Base-by-base conservation (phyloP, 2,113 vertebrate genomes). In the Oncorhynchus masou region DNA sequence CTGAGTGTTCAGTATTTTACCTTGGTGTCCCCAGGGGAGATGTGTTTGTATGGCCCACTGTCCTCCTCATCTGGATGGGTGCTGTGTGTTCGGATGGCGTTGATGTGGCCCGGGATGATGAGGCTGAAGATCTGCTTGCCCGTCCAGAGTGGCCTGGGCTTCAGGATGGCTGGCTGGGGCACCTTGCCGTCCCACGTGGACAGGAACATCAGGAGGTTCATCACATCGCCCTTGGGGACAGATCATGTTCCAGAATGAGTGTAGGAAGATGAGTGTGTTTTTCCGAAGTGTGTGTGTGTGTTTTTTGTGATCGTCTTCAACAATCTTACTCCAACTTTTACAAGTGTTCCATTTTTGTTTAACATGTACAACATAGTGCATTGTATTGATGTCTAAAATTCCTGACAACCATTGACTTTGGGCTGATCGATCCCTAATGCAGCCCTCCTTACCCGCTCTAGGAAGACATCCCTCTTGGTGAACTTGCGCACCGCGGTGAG, bases 51-150 rank as follows among this genome's bases (percentile, higher is more conserved):
- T 12, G 96, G 97, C 0, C 97, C 97, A 0, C 95, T 98, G 92
- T 99, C 97, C 73, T 99, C 97, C 0, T 99, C 97, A 2, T 99
- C 97, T 0, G 97, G 97, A 73, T 99, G 97, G 1, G 97, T 98
- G 92, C 97, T 99, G 92, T 99, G 97, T 0, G 97, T 99, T 2
- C 97, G 95, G 86, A 99, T 95, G 84, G 96, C 97, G 54, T 99
- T 99, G 81, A 99, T 99, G 91, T 98, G 97, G 0, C 97, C 97
- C 0, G 97, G 97, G 85, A 99, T 95, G 92, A 99, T 98, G 22
- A 99, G 91, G n/a, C 95, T 97, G 91, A 99, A 99, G 88, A 99
- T 95, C 57, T 99, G 97, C 27, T 99, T 99, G 12, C 97, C 97
- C 0, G 97, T 99, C 97, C 97, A 99, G 0, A 98, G 85, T 0